A percentile compares a stretch with the other conserved stretches of the same genome.
These are phyloP conservation scores for Silurus asotus DNA, from an alignment of 2,113 vertebrate species.

Conservation along the genomic window DNA sequence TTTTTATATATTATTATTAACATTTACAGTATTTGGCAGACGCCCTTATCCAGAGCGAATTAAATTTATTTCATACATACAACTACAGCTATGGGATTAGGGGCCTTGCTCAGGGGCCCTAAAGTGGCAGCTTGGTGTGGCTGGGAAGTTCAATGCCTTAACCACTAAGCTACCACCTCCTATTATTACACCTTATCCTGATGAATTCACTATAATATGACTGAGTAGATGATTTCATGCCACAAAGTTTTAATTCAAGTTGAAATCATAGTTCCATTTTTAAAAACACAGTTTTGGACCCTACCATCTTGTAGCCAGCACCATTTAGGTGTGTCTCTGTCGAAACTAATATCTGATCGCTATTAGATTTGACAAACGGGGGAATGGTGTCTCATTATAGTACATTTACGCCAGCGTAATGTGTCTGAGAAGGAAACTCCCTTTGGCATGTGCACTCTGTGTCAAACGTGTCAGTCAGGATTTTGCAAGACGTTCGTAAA, in stretches of 20 bases:
- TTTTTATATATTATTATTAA: too few relatives aligned
- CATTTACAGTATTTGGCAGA: too few relatives aligned
- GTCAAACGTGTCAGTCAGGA: not conserved
- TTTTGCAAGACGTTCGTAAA: not conserved
- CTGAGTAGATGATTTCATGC: too few relatives aligned
- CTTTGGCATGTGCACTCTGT: not conserved
- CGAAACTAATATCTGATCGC: not conserved
- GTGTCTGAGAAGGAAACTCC: not conserved
- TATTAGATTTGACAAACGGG: not conserved
- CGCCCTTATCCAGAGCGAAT: too few relatives aligned
- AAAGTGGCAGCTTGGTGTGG: too few relatives aligned
- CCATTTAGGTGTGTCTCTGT: not conserved
- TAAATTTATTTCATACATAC: too few relatives aligned
- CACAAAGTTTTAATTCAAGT: too few relatives aligned
- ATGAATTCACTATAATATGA: not conserved
- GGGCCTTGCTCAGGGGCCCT: too few relatives aligned
- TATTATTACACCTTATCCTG: not conserved
- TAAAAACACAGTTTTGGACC: not conserved
- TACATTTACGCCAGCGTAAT: not conserved
- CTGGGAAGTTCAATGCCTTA: too few relatives aligned
- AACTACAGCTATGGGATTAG: too few relatives aligned
- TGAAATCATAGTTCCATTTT: not conserved
- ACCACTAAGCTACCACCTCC: too few relatives aligned
- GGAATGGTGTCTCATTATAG: not conserved
- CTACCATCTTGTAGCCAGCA: not conserved